Evolutionary conservation across 2,888 invertebrate species (phyloP).

Genomic region (Sarcophaga variegata): DNA sequence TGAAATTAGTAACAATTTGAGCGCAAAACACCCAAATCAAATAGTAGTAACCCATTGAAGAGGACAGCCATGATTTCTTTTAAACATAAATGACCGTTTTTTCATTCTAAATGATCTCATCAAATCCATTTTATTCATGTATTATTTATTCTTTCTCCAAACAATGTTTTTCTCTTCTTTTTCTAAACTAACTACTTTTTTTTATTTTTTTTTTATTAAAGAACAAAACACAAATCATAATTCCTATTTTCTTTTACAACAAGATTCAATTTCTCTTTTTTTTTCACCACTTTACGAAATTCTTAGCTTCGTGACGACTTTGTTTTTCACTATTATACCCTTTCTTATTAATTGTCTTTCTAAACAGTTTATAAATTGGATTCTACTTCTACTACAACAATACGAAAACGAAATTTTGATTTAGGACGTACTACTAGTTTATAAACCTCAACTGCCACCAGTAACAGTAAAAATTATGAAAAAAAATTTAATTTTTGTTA

Average conservation of each 20-base stretch:
- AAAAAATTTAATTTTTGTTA: not conserved
- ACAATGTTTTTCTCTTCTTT: conserved; percentile 2
- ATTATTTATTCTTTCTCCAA: conserved; percentile 28
- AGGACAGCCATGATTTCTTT: not conserved
- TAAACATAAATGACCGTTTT: not conserved
- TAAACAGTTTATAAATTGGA: conserved; percentile 68
- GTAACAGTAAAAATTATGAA: not conserved
- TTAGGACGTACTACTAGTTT: conserved; percentile 65
- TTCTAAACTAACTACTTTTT: not conserved
- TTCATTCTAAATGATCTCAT: conserved; percentile 20
- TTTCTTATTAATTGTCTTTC: conserved; percentile 62
- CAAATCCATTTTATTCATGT: conserved; percentile 45
- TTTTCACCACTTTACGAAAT: conserved; percentile 45
- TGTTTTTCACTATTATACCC: conserved; percentile 60
- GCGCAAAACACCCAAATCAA: not conserved
- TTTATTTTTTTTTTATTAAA: conserved; percentile 6
- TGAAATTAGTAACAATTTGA: too few species aligned
- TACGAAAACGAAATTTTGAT: conserved; percentile 75
- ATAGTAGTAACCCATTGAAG: not conserved
- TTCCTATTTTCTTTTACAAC: conserved; percentile 19
- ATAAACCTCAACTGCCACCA: not conserved
- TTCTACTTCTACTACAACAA: conserved; percentile 70
- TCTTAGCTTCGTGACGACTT: conserved; percentile 48
- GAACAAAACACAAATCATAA: conserved; percentile 34
- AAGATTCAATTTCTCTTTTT: conserved; percentile 28